Base-by-base conservation (phyloP, 2,797 vertebrate species). In the Gouania willdenowi region DNA sequence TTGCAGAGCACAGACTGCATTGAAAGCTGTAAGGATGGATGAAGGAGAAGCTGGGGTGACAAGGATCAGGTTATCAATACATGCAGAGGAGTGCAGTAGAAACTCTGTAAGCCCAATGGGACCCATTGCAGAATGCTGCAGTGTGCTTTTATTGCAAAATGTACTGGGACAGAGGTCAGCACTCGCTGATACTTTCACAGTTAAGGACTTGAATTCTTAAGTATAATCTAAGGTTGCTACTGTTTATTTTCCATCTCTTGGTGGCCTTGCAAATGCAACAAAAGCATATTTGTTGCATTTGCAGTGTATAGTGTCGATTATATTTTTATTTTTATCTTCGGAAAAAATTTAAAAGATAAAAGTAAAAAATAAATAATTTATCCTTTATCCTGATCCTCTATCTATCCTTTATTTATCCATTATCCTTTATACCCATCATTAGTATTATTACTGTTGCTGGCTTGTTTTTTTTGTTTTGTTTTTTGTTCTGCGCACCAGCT, bases 21-120 rank as follows among this genome's bases (percentile, higher is more conserved):
- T 41, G 36, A 31, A 57, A 54, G 15, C 34, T 34, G 37, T 64
- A 36, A 56, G 56, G 44, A 39, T 41, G 37, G 64, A 34, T 49
- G 49, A 62, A 73, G 53, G 59, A 63, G 70, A 71, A 66, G 36
- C 26, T 50, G 42, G 38, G 47, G 32, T 61, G 61, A 61, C 47
- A 63, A 31, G 47, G 56, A 81, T 88, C 79, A 48, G 58, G 64
- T 81, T 83, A 70, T 77, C 55, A 45, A 76, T 76, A 78, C 37
- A 44, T 65, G 42, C 51, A 46, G 63, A 44, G 57, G 50, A 75
- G 57, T 50, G 42, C 65, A 50, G 69, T 37, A 55, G 84, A 75
- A 87, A 87, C 67, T 61, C 67, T 53, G 72, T 78, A 83, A 71
- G 66, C 81, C 81, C 86, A 71, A 19, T 17, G 83, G 82, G 79